These are phyloP conservation scores for Sisor rabdophorus DNA, from an alignment of 2,113 vertebrate genomes.

Conservation along the genomic window DNA sequence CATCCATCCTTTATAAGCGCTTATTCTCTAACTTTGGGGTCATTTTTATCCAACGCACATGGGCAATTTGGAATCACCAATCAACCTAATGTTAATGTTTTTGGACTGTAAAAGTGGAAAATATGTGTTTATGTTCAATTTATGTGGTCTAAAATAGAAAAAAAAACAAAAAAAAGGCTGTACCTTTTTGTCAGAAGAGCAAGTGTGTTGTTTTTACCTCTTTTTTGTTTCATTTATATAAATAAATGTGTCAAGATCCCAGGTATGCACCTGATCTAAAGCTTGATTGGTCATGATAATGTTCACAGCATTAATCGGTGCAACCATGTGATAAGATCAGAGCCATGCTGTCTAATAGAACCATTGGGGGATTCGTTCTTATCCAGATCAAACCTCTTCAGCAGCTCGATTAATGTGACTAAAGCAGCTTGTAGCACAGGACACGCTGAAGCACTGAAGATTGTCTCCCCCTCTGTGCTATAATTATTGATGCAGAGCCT, in stretches of 20 bases:
- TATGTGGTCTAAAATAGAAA: background rate
- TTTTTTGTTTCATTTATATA: background rate
- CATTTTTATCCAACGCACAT: too few relatives aligned
- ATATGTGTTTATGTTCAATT: too few relatives aligned
- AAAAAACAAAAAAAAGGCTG: background rate
- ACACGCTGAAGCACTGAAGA: constrained; percentile 22
- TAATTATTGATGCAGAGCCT: constrained; percentile 47
- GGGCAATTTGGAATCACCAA: too few relatives aligned
- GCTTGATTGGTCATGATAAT: constrained; percentile 44
- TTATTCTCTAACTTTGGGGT: too few relatives aligned
- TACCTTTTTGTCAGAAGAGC: too few relatives aligned
- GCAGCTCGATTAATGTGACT: constrained; percentile 38
- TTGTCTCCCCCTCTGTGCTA: constrained; percentile 35
- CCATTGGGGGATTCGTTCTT: constrained; percentile 45
- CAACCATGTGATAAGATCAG: constrained; percentile 44
- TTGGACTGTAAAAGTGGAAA: too few relatives aligned
- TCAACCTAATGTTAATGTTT: too few relatives aligned
- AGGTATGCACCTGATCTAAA: background rate
- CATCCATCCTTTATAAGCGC: too few relatives aligned
- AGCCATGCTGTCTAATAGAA: constrained; percentile 46
- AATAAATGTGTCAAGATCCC: constrained; percentile 10
- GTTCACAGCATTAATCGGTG: constrained; percentile 47
- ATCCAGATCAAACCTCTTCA: constrained; percentile 51
- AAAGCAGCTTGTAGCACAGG: constrained; percentile 29
- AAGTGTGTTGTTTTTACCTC: background rate